Percentiles rank a stretch among this genome's conserved stretches.
Evolutionary conservation across 1,140 invertebrate species (phyloP).

Genomic region (Oppia nitens): DNA sequence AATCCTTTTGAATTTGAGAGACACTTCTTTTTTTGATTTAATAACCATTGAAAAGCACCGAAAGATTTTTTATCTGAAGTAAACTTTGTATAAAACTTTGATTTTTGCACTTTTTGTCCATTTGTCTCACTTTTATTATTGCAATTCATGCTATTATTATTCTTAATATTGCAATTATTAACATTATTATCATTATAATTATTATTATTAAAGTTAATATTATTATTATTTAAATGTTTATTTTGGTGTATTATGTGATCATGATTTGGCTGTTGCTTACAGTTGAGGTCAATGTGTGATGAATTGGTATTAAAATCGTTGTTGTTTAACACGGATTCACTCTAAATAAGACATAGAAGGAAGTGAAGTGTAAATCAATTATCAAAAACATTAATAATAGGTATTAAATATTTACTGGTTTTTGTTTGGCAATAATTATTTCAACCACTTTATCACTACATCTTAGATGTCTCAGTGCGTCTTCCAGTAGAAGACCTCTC

Average conservation of each 20-base stretch:
- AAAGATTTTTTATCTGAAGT: background rate
- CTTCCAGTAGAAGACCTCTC: slow-evolving; percentile 52
- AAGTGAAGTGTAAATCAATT: background rate
- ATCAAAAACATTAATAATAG: background rate
- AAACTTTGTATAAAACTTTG: background rate
- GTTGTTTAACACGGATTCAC: background rate
- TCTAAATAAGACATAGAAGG: background rate
- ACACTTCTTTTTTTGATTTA: background rate
- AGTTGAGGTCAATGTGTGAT: background rate
- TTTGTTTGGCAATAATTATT: slow-evolving; percentile 41
- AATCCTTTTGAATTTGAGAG: background rate
- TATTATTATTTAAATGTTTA: background rate
- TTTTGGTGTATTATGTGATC: too few species aligned
- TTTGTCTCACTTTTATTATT: too few species aligned
- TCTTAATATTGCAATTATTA: too few species aligned
- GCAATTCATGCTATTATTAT: too few species aligned
- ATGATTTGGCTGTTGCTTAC: background rate
- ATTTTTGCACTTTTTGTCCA: background rate
- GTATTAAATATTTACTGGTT: background rate
- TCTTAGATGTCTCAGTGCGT: slow-evolving; percentile 49
- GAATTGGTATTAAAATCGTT: background rate
- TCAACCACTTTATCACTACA: slow-evolving; percentile 47
- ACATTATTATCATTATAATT: background rate
- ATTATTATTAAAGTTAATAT: background rate
- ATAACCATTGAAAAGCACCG: background rate